Conservation (phyloP, 2,888 invertebrate genomes). For the Cordilura impudica region DNA sequence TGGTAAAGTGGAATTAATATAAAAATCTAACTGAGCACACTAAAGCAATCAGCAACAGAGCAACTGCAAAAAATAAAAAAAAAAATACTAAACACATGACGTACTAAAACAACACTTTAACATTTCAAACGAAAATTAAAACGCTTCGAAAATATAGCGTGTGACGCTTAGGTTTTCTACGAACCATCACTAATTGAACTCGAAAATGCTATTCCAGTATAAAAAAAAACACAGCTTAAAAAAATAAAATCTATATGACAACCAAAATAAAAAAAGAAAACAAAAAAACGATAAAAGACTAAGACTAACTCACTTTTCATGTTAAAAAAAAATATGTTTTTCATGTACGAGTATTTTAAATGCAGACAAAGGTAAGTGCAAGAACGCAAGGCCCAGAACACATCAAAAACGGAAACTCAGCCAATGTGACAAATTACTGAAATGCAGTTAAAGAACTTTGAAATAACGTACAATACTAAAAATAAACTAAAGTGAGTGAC, state of each 20-base stretch:
- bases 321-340: slow-evolving; percentile 12
- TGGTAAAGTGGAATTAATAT: neutral
- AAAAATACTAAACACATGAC: neutral
- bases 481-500: slow-evolving; percentile 23
- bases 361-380: neutral
- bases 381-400: neutral
- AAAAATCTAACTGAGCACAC: neutral
- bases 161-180: slow-evolving; percentile 30
- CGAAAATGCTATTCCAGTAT: slow-evolving; percentile 27
- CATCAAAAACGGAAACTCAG: slow-evolving; percentile 13
- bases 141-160: slow-evolving; percentile 17
- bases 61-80: neutral
- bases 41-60: slow-evolving; percentile 11
- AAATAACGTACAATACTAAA: slow-evolving; percentile 6
- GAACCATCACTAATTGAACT: slow-evolving; percentile 40
- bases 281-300: slow-evolving; percentile 12
- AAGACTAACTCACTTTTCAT: slow-evolving; percentile 18
- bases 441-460: slow-evolving; percentile 23
- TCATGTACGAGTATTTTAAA: neutral
- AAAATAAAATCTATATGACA: neutral
- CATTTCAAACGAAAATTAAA: slow-evolving; percentile 18
- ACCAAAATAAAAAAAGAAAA: neutral
- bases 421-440: slow-evolving; percentile 55
- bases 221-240: neutral
- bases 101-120: slow-evolving; percentile 12